Base-by-base conservation (phyloP, 2,888 invertebrate genomes). In the Scaptodrosophila latifasciaeformis region DNA sequence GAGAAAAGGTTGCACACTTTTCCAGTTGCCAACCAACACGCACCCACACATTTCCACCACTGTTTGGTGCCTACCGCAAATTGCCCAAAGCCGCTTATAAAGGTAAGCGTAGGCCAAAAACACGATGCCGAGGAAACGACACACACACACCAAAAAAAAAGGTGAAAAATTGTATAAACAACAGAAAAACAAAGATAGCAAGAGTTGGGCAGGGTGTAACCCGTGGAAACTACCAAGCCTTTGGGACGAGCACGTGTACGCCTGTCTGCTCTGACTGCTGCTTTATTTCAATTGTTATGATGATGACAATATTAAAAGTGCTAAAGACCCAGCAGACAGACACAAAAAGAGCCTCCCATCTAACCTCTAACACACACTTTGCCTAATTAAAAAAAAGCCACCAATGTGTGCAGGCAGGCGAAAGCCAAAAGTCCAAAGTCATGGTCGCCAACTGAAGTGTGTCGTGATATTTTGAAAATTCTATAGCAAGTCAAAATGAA, bases 51-150 rank as follows among this genome's bases (percentile, higher is more conserved):
- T n/a, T n/a, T 34, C 34, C 3, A 10, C n/a, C 34, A 31, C 30
- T 21, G 21, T 21, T 34, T 43, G 43, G 40, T 37, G 15, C 52
- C 55, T 51, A 49, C 72, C 65, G 50, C 70, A 75, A 75, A 75
- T 75, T 79, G 79, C 60, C 54, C 62, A 77, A 75, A 75, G 79
- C 79, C 74, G 75, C 75, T 75, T 75, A 75, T 77, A 77, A 75
- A 70, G 79, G 75, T 74, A 76, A 79, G 70, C 59, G 79, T 65
- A 67, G 65, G 62, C 59, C 69, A 59, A n/a, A n/a, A n/a, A n/a
- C n/a, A n/a, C n/a, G n/a, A n/a, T n/a, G n/a, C n/a, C n/a, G n/a
- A n/a, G n/a, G n/a, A n/a, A n/a, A n/a, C n/a, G n/a, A 64, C 70
- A 77, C 63, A 65, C 70, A 75, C 50, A 46, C 61, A 64, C 37